Conservation (phyloP, 2,888 invertebrate genomes). For the Neoaliturus tenellus region DNA sequence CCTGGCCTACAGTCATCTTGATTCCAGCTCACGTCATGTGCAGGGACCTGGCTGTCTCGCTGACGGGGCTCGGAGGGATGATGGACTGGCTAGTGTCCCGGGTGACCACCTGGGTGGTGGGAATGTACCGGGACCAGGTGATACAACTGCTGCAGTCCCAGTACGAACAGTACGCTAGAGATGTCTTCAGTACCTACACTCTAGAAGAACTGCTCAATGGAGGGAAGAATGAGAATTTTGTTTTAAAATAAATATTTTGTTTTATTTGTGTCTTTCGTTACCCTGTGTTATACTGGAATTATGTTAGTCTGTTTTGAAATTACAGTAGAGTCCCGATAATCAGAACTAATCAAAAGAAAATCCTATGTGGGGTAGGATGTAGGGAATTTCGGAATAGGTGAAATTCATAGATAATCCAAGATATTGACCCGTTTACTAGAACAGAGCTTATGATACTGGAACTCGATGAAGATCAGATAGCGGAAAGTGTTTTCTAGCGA, state of each 20-base stretch:
- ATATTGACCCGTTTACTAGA: no score
- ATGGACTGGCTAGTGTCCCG: slow-evolving; percentile 38
- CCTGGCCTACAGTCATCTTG: no score
- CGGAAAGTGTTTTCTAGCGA: no score
- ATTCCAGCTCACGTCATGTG: neutral
- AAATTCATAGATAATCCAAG: no score
- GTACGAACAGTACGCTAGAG: slow-evolving; percentile 12
- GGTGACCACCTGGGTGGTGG: slow-evolving; percentile 42
- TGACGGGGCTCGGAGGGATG: slow-evolving; percentile 50
- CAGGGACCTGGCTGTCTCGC: slow-evolving; percentile 24
- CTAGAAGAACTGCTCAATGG: slow-evolving; percentile 18
- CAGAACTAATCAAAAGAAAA: no score
- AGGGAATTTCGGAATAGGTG: no score
- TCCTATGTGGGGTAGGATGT: no score
- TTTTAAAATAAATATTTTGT: neutral
- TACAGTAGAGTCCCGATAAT: no score
- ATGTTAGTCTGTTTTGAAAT: no score
- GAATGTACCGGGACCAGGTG: slow-evolving; percentile 45
- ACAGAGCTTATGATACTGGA: no score
- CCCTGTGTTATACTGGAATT: no score
- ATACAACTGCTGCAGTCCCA: neutral
- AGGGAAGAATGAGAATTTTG: slow-evolving; percentile 29
- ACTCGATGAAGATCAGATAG: no score
- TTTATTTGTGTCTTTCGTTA: neutral
- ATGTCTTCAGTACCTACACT: slow-evolving; percentile 23